phyloP scores from a whole-genome alignment of 2,888 invertebrate species.

The Monoplex corrugatus region DNA sequence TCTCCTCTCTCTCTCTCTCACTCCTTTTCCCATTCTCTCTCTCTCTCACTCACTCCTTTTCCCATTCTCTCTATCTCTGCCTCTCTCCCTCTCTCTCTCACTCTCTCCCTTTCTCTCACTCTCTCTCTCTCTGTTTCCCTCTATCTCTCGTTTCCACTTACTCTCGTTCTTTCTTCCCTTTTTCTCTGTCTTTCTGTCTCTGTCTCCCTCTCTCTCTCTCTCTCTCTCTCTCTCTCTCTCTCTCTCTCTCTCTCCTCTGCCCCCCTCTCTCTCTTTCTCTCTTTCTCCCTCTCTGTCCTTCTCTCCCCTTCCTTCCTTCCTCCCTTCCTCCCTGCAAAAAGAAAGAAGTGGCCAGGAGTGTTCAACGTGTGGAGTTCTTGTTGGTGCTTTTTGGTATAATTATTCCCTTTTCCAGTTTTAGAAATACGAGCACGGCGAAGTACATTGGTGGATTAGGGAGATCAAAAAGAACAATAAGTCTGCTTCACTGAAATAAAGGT shows the following conservation, averaged over 20 bases:
- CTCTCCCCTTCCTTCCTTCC: background rate
- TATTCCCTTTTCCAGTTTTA: no score
- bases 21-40: background rate
- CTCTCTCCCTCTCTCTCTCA: background rate
- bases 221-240: slow-evolving; percentile 21
- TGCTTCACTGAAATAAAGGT: no score
- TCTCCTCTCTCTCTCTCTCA: background rate
- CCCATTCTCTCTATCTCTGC: background rate
- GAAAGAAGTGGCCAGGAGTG: no score
- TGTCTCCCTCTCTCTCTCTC: slow-evolving; percentile 20
- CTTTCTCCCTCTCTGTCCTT: background rate
- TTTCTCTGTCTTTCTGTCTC: background rate
- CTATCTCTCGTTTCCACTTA: background rate
- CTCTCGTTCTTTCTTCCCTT: background rate
- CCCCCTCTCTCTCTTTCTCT: background rate
- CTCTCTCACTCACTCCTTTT: background rate
- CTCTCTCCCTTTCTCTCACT: background rate
- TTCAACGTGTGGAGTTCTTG: no score
- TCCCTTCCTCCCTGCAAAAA: no score
- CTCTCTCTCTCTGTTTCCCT: background rate
- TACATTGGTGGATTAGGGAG: no score
- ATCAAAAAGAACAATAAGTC: no score
- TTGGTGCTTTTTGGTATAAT: no score
- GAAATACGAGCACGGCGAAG: no score
- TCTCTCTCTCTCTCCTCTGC: background rate